Conservation (phyloP, 2,888 invertebrate species). For the Phoenoteleia sp. region DNA sequence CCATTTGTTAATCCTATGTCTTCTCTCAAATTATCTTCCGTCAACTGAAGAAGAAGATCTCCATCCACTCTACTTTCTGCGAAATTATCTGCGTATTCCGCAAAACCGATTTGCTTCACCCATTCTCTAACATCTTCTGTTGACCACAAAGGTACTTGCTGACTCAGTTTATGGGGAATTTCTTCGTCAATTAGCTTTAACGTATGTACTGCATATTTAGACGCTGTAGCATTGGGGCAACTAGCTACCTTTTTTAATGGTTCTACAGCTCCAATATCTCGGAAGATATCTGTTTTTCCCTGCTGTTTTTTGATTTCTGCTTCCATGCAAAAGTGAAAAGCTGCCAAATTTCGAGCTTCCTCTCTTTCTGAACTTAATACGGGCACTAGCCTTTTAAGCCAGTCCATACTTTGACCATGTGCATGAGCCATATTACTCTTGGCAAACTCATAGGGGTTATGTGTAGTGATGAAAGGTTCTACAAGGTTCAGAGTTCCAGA, state of each 20-base stretch:
- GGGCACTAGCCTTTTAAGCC: slow-evolving; percentile 97
- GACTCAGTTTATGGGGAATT: slow-evolving; percentile 98
- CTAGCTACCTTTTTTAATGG: slow-evolving; percentile 98
- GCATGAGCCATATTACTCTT: slow-evolving; percentile 96
- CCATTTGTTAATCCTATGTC: slow-evolving; percentile 98
- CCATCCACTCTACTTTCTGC: slow-evolving; percentile 98
- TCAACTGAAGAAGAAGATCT: slow-evolving; percentile 96
- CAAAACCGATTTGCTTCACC: slow-evolving; percentile 99
- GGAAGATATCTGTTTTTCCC: slow-evolving; percentile 96
- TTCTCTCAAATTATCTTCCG: slow-evolving; percentile 96
- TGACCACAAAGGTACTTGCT: slow-evolving; percentile 99
- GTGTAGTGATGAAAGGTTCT: slow-evolving; percentile 98
- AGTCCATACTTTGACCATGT: slow-evolving; percentile 98
- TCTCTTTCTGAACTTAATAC: slow-evolving; percentile 97
- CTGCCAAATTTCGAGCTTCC: slow-evolving; percentile 98
- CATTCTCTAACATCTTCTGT: slow-evolving; percentile 98
- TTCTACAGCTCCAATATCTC: slow-evolving; percentile 98
- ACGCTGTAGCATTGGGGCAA: slow-evolving; percentile 99
- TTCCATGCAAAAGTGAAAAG: slow-evolving; percentile 99
- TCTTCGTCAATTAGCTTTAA: slow-evolving; percentile 97
- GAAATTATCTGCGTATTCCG: slow-evolving; percentile 94
- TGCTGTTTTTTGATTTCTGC: slow-evolving; percentile 98
- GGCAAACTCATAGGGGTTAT: slow-evolving; percentile 98
- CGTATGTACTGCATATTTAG: slow-evolving; percentile 98
- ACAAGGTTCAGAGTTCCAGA: slow-evolving; percentile 99